Evolutionary conservation across 2,888 invertebrate genomes (phyloP), one percentile per base, ranked within the genome.

Genomic region (Onthophagus sagittarius): DNA sequence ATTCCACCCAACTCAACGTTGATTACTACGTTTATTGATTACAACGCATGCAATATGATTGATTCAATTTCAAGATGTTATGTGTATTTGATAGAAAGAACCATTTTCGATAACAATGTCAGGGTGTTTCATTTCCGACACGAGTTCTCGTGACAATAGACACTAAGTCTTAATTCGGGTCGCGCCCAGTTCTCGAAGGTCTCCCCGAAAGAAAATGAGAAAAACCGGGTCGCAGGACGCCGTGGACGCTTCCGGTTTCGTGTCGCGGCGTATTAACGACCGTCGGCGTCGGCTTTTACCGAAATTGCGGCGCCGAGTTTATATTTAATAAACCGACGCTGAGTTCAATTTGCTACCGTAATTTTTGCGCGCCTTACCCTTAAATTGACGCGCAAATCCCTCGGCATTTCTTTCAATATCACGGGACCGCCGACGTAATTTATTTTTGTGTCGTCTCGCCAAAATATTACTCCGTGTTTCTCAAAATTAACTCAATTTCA

Each of bases 181-280:
- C 81, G 85, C 82, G 83, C 82, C 84, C 82, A 82, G 83, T 84
- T 84, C 83, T 82, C 83, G 82, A 81, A 83, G 83, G 84, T 84
- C 84, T 83, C 83, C 81, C 79, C 83, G 82, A 82, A 81, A 81
- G 84, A 83, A 82, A 84, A 82, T 83, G 82, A 79, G 78, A 83
- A 83, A 84, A 83, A 83, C 81, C 82, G 82, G 82, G 82, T 81
- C 79, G 79, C 80, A 78, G 79, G 80, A 81, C 81, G 81, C 81
- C 83, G 82, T 83, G 84, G 84, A 83, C 84, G 80, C 79, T 77
- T 53, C 39, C 75, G 78, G 78, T 83, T 84, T 80, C 84, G 82
- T 84, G 84, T 84, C 84, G 81, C 82, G 83, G 80, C 78, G 80
- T 81, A 81, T 82, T 82, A 79, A 78, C 77, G 76, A 77, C 78